Evolutionary conservation across 2,113 vertebrate species (phyloP), one percentile per base, ranked within the genome.

Genomic region (Helogale parvula): DNA sequence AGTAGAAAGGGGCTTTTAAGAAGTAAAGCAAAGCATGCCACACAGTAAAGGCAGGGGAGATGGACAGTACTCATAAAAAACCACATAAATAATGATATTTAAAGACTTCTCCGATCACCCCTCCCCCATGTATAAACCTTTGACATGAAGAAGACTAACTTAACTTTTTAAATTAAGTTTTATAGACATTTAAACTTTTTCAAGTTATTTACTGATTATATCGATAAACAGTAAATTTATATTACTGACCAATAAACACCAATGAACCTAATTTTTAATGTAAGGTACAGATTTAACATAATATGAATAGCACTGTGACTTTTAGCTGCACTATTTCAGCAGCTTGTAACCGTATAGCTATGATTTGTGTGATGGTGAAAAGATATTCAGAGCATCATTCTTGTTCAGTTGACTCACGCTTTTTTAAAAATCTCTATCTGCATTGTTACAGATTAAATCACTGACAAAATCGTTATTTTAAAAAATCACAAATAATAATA

Each of bases 241-340:
- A 86, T 68, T 90, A 79, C 0, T 91, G 38, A 74, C 33, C 35
- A 88, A 38, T 65, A 80, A 76, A 35, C 11, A 94, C 21, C 60
- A 95, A 76, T 65, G 25, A 94, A 86, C n/a, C 23, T 52, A 79
- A 79, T 87, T 88, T 95, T 91, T 3, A 80, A 88, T 77, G 77
- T 84, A 91, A 80, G 54, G 7, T 54, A 83, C 19, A 83, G n/a
- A 68, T 71, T 91, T 72, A 88, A 50, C 27, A 92, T 63, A 82
- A n/a, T 86, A 66, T 68, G 65, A 93, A 66, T 29, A 95, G 16
- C 31, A 81, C 38, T 93, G 15, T 35, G 33, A 52, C 95, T 93
- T 81, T 74, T 25, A 82, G 65, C 21, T 33, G 19, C 19, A 71
- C 45, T 66, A 57, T 76, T 90, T 83, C 85, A 77, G 38, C 81